Evolutionary conservation across 2,888 invertebrate genomes (phyloP), one percentile per base, ranked within the genome.

Genomic region (Eumerus sabulonum): DNA sequence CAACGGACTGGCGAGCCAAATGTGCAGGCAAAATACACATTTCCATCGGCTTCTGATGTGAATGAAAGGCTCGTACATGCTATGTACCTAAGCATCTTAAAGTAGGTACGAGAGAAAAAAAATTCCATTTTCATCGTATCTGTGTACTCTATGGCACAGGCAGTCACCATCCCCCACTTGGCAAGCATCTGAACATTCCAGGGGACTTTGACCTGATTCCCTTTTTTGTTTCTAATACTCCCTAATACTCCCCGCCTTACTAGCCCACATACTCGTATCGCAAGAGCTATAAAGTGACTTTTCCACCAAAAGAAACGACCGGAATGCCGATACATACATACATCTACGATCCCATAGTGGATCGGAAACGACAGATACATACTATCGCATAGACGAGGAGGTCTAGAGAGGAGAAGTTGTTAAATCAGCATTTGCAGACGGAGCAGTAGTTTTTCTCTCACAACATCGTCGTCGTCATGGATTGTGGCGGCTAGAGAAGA

Each of bases 121-220:
- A 3, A 40, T 11, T 40, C 11, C 2, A 5, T 19, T 5, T 27
- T n/a, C 59, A 44, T 66, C 64, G 67, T 47, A 57, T 57, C 57
- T 59, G 50, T 73, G 57, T 63, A 38, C 67, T 51, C 36, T 19
- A 50, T 13, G 27, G n/a, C n/a, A n/a, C n/a, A n/a, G n/a, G 16
- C 54, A 18, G 14, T 16, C 42, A 12, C 53, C 57, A 66, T 66
- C 71, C 59, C 67, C 68, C 51, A 64, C 59, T 74, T 68, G 73
- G 79, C 68, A 74, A 54, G n/a, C 63, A 70, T 79, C 44, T 7
- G 44, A 67, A 64, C 59, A 56, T 74, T 70, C 68, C 74, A 79
- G 45, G 64, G 77, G 79, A 74, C 79, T 79, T 79, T 79, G 79
- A 79, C 79, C 79, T 64, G 74, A 44, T 74, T 79, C 63, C 53